Conservation (phyloP, 2,113 vertebrate genomes). For the Fulica atra region DNA sequence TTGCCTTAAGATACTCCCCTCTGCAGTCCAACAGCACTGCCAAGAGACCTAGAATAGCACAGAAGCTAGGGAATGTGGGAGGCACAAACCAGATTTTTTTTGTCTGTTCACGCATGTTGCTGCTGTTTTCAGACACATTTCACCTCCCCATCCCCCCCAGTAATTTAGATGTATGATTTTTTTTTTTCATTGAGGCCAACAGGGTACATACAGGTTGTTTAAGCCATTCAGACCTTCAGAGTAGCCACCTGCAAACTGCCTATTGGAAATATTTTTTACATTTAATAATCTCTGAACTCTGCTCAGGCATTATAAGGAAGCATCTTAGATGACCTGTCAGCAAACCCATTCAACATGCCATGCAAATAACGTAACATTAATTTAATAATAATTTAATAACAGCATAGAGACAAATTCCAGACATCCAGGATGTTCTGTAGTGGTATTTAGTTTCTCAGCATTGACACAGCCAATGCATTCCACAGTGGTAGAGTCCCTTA, state of each 20-base stretch:
- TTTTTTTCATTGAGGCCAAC: not conserved
- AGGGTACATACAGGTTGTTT: not conserved
- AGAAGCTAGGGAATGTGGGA: not conserved
- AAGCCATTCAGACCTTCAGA: not conserved
- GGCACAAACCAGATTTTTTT: not conserved
- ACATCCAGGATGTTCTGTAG: not conserved
- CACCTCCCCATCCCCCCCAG: not conserved
- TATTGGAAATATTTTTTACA: not conserved
- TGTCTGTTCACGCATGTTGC: not conserved
- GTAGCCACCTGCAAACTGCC: not conserved
- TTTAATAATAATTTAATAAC: not conserved
- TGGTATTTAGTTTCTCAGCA: not conserved
- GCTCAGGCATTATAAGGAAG: not conserved
- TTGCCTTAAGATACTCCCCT: not conserved
- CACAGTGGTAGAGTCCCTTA: not conserved
- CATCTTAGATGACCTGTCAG: not conserved
- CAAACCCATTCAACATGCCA: not conserved
- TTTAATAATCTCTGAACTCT: not conserved
- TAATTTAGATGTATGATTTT: not conserved
- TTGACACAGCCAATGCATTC: not conserved
- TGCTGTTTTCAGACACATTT: not conserved
- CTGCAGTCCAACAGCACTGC: not conserved
- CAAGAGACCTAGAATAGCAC: conserved; percentile 13
- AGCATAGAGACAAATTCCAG: not conserved
- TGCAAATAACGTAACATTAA: not conserved